Base-by-base conservation (phyloP, 2,797 vertebrate genomes). In the Chelmon rostratus region DNA sequence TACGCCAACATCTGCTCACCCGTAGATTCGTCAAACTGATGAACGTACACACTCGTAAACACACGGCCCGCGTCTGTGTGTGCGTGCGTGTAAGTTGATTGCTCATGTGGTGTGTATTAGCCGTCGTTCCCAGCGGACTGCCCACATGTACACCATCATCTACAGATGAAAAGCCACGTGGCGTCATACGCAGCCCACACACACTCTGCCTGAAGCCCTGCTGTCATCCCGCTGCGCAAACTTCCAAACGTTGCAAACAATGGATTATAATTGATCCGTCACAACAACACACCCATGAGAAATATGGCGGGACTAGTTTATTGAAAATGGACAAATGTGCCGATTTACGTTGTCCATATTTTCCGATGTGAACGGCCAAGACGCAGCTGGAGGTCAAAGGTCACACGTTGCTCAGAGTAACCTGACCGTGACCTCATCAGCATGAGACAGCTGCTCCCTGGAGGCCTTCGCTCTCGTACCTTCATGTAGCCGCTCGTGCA, bases 401-500 rank as follows among this genome's bases (percentile, higher is more conserved):
- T 87, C 8, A 25, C 80, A 82, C 8, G 50, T 68, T 88, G 86
- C 79, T 84, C 76, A 68, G 62, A 54, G 80, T 88, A 91, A 81
- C 84, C 87, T 85, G 86, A 88, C 86, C 76, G 37, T 90, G 89
- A 93, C 83, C 91, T 92, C 83, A 83, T 91, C 85, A 89, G 56
- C 11, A 25, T 21, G 72, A 88, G 84, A 74, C 86, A 83, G 86
- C 80, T 59, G 72, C 31, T 86, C 87, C 83, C 78, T 33, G 0
- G 76, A 85, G 87, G 47, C 57, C 13, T 40, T 25, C 9, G 52
- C 71, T 71, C 63, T 44, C 28, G 40, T 53, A 42, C 58, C 46
- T 38, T 57, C 11, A 23, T 46, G 52, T 53, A 28, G 23, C 28
- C 10, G 8, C 46, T 11, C 28, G 0, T 68, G 25, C 47, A 46